Evolutionary conservation across 2,113 vertebrate species (phyloP).

Genomic region (Panthera leo): DNA sequence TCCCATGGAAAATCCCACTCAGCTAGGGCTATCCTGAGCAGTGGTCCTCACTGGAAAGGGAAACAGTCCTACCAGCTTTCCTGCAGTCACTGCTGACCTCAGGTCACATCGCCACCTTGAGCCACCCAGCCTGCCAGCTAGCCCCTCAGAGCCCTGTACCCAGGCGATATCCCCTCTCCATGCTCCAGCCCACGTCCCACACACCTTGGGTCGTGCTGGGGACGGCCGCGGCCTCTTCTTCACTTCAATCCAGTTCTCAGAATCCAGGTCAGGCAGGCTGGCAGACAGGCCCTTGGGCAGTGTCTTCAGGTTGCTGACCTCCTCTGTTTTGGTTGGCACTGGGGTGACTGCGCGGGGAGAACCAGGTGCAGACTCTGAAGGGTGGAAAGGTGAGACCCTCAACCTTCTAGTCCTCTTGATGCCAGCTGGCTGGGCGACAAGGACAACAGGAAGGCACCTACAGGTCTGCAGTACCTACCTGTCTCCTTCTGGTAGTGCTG

Average conservation of each 20-base stretch:
- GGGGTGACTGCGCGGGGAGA: conserved; percentile 88
- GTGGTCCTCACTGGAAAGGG: background rate
- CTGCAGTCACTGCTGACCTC: background rate
- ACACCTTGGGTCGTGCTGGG: conserved; percentile 92
- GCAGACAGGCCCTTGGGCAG: conserved; percentile 98
- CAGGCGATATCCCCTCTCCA: background rate
- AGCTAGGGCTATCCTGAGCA: background rate
- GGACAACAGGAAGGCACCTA: background rate
- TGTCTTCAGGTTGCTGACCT: conserved; percentile 94
- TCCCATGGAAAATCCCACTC: background rate
- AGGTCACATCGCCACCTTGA: background rate
- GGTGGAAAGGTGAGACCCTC: background rate
- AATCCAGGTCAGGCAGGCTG: conserved; percentile 97
- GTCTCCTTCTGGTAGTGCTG: conserved; percentile 89
- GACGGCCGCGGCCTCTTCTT: conserved; percentile 97
- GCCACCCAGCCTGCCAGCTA: background rate
- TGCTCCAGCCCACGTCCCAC: background rate
- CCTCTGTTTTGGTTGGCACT: conserved; percentile 87
- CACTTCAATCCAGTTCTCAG: conserved; percentile 98
- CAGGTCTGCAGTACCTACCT: conserved; percentile 81
- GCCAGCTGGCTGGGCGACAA: background rate
- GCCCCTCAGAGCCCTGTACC: background rate
- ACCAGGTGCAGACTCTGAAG: conserved; percentile 87
- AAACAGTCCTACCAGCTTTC: background rate
- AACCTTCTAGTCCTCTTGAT: background rate